Base-by-base conservation (phyloP, 2,797 vertebrate genomes). In the Scleropages formosus region DNA sequence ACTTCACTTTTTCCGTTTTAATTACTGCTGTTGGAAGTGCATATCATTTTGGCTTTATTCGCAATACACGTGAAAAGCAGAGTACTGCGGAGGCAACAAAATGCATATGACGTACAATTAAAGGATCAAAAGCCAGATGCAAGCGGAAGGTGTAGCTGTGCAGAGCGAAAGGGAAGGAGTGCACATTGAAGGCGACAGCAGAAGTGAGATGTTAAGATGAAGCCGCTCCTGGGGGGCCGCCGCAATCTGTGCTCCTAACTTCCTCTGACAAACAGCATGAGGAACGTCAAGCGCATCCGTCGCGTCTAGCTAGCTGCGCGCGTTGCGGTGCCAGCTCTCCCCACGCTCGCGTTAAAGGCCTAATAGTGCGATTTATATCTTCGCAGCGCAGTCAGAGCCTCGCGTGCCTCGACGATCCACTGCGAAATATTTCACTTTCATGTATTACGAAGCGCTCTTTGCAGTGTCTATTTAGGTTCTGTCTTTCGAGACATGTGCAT, bases 191-290 rank as follows among this genome's bases (percentile, higher is more conserved):
- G 70, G 24, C 71, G 24, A 51, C 68, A 31, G 47, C 26, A 59
- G 20, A 6, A 72, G 18, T 20, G 56, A 60, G 71, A 31, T 15
- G 31, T 15, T 39, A 31, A 72, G 31, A 26, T 20, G 56, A 46
- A 22, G 27, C n/a, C 60, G 31, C 20, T 46, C 71, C 18, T 46
- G 60, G 53, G 58, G 71, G 26, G 71, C 60, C 71, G 46, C 26
- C 15, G n/a, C 44, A 39, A 72, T 72, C 58, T 72, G 27, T 60
- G 26, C 71, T 46, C 24, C 9, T 64, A 64, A 26, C 22, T 16
- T 26, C 20, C 69, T 72, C 31, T 60, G 56, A 60, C 71, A 60
- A 72, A 72, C 58, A 22, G 15, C 18, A 60, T n/a, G 31, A 72
- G 63, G 27, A 26, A 44, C 16, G 8, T 20, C 6, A 11, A n/a